phyloP scores from a whole-genome alignment of 2,797 vertebrate genomes.

The Tragelaphus oryx region DNA sequence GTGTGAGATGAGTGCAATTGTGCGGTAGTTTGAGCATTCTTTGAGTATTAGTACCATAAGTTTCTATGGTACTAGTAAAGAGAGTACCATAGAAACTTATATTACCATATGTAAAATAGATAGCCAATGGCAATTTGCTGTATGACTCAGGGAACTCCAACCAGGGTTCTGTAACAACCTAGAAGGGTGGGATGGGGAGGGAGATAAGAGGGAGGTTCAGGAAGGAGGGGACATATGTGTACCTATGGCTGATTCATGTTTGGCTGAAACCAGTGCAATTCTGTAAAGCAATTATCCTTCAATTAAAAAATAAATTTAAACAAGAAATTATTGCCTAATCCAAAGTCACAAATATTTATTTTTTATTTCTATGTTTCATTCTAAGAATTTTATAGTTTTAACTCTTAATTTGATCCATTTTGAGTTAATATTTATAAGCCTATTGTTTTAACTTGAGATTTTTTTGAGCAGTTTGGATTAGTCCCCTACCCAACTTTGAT shows the following conservation, averaged over 20 bases:
- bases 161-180: background rate
- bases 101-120: background rate
- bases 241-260: background rate
- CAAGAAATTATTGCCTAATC: background rate
- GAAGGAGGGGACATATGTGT: background rate
- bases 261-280: background rate
- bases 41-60: no score
- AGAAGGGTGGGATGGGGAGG: background rate
- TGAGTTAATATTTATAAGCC: background rate
- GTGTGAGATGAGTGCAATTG: no score
- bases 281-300: background rate
- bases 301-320: background rate
- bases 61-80: no score
- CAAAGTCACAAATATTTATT: background rate
- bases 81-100: background rate
- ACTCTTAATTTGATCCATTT: background rate
- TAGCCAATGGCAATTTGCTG: background rate
- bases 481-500: background rate
- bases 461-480: background rate
- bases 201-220: background rate
- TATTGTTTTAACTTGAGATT: background rate
- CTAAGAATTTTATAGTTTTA: background rate
- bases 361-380: background rate
- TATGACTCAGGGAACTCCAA: background rate
- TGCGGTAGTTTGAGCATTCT: no score